Evolutionary conservation across 2,797 vertebrate species (phyloP).

Genomic region (Oryzias dopingdopingensis): DNA sequence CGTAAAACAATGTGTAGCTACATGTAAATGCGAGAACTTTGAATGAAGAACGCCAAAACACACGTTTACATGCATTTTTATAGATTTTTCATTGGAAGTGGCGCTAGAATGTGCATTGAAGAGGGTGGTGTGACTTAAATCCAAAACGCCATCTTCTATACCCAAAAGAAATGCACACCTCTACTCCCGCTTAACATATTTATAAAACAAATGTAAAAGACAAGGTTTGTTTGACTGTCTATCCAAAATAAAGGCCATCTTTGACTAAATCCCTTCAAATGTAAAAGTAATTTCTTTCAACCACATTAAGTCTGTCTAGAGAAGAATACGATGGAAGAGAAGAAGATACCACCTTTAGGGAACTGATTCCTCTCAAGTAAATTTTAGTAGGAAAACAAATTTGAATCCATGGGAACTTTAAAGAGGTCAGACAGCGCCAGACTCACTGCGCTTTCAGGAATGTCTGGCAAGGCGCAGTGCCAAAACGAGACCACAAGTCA

Average conservation of each 20-base stretch:
- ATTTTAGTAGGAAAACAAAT: conserved; percentile 54
- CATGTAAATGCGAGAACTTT: too few relatives aligned
- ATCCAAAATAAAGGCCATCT: background rate
- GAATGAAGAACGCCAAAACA: too few relatives aligned
- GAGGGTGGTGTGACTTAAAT: too few relatives aligned
- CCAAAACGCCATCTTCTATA: too few relatives aligned
- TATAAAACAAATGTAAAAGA: background rate
- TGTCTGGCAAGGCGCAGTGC: conserved; percentile 43
- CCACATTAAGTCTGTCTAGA: conserved; percentile 21
- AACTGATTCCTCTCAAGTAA: conserved; percentile 36
- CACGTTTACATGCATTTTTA: too few relatives aligned
- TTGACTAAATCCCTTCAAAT: conserved; percentile 17
- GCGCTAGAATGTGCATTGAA: too few relatives aligned
- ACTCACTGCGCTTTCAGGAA: conserved; percentile 55
- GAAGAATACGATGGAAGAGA: conserved; percentile 13
- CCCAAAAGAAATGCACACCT: too few relatives aligned
- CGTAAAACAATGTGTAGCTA: too few relatives aligned
- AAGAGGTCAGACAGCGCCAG: conserved; percentile 46
- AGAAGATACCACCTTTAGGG: conserved; percentile 27
- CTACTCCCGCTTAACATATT: too few relatives aligned
- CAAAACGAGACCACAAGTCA: conserved; percentile 43
- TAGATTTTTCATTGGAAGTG: too few relatives aligned
- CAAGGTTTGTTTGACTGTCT: background rate
- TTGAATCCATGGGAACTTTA: conserved; percentile 60
- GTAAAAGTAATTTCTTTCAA: conserved; percentile 10